These are phyloP conservation scores for Polydrusus cervinus DNA, from an alignment of 2,888 invertebrate species.

Conservation along the genomic window DNA sequence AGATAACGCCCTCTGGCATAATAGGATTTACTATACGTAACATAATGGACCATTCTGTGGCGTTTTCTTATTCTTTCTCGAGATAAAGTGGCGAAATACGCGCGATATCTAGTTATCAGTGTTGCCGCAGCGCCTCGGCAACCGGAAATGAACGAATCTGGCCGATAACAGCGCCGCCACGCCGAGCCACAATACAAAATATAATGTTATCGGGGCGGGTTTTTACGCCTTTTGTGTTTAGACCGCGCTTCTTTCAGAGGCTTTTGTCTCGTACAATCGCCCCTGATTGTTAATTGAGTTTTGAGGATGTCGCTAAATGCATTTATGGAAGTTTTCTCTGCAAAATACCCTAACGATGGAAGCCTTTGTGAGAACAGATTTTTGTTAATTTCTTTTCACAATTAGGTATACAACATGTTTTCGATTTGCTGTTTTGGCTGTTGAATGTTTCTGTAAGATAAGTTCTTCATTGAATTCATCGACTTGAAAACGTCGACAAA, in stretches of 20 bases:
- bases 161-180: slow-evolving; percentile 69
- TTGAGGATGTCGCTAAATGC: slow-evolving; percentile 66
- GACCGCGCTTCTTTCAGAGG: slow-evolving; percentile 65
- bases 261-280: slow-evolving; percentile 68
- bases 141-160: slow-evolving; percentile 72
- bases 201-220: slow-evolving; percentile 69
- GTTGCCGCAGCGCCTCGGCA: slow-evolving; percentile 69
- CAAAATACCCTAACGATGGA: slow-evolving; percentile 56
- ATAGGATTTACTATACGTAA: slow-evolving; percentile 73
- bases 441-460: neutral
- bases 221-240: slow-evolving; percentile 68
- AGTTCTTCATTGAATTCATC: no score
- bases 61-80: slow-evolving; percentile 73
- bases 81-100: slow-evolving; percentile 72
- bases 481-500: no score
- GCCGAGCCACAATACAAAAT: slow-evolving; percentile 66
- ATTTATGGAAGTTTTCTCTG: slow-evolving; percentile 65
- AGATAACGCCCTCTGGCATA: slow-evolving; percentile 72
- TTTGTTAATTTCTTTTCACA: slow-evolving; percentile 30
- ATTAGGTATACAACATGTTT: slow-evolving; percentile 2
- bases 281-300: slow-evolving; percentile 70
- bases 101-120: slow-evolving; percentile 72
- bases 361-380: slow-evolving; percentile 34
- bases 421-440: neutral
- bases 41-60: slow-evolving; percentile 73